phyloP scores from a whole-genome alignment of 2,113 vertebrate species.

The Zingel zingel region DNA sequence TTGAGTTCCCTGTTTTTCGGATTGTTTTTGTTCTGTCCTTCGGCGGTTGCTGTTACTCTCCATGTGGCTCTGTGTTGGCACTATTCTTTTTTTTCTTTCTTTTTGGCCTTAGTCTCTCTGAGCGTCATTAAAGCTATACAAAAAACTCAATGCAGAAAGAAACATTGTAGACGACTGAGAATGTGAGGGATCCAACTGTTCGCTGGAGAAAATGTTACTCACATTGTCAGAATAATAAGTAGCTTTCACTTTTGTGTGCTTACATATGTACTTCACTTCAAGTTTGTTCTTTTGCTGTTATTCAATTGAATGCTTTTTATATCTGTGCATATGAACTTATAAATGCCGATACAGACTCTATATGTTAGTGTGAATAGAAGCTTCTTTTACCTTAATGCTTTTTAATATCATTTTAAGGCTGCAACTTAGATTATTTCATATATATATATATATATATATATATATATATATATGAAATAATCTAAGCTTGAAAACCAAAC shows the following conservation, averaged over 20 bases:
- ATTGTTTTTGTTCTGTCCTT: slow-evolving; percentile 50
- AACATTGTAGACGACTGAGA: slow-evolving; percentile 41
- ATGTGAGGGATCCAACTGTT: slow-evolving; percentile 21
- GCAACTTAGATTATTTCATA: too few relatives aligned
- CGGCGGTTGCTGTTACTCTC: slow-evolving; percentile 34
- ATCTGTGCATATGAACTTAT: neutral
- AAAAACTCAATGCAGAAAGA: slow-evolving; percentile 39
- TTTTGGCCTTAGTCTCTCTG: slow-evolving; percentile 58
- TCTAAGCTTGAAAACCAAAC: too few relatives aligned
- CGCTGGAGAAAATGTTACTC: slow-evolving; percentile 8
- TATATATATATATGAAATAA: too few relatives aligned
- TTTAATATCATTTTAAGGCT: neutral
- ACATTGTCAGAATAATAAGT: neutral
- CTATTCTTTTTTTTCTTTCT: neutral
- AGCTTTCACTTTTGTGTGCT: neutral
- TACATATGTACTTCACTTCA: neutral
- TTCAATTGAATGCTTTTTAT: neutral
- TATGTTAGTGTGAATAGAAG: neutral
- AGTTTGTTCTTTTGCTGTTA: neutral
- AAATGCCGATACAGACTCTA: neutral
- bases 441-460: too few relatives aligned
- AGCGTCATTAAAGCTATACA: slow-evolving; percentile 29
- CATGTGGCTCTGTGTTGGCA: slow-evolving; percentile 12
- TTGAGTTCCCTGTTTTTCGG: slow-evolving; percentile 14
- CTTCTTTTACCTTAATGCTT: neutral